Conservation (phyloP, 2,888 invertebrate genomes). For the Actias luna region DNA sequence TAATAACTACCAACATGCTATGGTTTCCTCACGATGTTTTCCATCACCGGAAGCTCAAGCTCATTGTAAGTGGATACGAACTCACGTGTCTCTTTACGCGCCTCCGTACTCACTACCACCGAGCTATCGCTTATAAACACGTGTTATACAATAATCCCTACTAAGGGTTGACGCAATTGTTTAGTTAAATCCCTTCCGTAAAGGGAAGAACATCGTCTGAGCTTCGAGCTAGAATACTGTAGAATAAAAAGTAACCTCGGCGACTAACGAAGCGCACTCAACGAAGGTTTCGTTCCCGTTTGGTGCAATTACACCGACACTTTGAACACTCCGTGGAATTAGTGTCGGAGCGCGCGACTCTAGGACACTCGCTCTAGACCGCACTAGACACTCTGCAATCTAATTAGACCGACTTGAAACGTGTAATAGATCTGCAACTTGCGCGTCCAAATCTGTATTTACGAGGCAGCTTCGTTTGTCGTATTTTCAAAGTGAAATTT, state of each 20-base stretch:
- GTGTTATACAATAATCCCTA: too few relatives aligned
- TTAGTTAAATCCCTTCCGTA: too few relatives aligned
- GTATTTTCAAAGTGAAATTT: background rate
- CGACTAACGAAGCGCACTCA: slow-evolving; percentile 3
- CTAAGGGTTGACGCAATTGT: too few relatives aligned
- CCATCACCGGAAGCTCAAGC: too few relatives aligned
- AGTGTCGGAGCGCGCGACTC: background rate
- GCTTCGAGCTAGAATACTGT: background rate
- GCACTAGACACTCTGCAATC: background rate
- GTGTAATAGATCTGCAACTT: background rate
- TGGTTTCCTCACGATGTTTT: too few relatives aligned
- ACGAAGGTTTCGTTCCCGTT: background rate
- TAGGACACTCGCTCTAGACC: background rate
- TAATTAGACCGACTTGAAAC: background rate
- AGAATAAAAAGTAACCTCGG: background rate
- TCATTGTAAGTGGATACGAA: too few relatives aligned
- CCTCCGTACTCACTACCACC: too few relatives aligned
- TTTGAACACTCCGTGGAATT: slow-evolving; percentile 1
- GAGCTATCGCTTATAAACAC: too few relatives aligned
- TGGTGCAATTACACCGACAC: slow-evolving; percentile 6
- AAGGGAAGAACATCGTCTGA: too few relatives aligned
- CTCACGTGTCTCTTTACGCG: too few relatives aligned
- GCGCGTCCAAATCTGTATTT: background rate
- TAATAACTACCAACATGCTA: too few relatives aligned
- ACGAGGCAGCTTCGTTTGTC: background rate